Evolutionary conservation across 2,797 vertebrate species (phyloP).

Genomic region (Cyprinella venusta): DNA sequence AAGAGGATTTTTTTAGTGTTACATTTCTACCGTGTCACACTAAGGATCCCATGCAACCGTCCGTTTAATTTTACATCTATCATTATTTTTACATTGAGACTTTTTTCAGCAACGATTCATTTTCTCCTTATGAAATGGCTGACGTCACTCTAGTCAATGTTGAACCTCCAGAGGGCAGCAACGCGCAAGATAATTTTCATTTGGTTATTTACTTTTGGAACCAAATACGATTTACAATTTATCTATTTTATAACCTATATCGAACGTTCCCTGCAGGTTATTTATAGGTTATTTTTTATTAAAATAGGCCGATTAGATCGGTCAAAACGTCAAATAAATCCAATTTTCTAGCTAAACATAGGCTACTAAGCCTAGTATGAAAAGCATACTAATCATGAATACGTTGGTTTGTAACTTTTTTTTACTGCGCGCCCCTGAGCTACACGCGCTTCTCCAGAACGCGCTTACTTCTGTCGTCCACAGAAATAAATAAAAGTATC

Average conservation of each 20-base stretch:
- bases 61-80: background rate
- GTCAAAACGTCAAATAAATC: background rate
- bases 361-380: background rate
- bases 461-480: no score
- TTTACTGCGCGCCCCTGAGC: no score
- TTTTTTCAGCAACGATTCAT: background rate
- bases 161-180: conserved; percentile 22
- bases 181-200: background rate
- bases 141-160: background rate
- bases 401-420: no score
- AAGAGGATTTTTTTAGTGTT: no score
- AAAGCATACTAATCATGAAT: background rate
- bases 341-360: background rate
- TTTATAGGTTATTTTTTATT: no score
- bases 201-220: no score
- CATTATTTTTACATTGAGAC: background rate
- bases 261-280: no score
- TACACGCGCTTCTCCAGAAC: no score
- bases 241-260: no score
- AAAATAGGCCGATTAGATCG: background rate
- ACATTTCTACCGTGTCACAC: background rate
- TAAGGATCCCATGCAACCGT: background rate
- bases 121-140: background rate
- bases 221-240: no score
- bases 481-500: no score